These are phyloP conservation scores for Anniella stebbinsi DNA, from an alignment of 2,797 vertebrate genomes.

Conservation along the genomic window DNA sequence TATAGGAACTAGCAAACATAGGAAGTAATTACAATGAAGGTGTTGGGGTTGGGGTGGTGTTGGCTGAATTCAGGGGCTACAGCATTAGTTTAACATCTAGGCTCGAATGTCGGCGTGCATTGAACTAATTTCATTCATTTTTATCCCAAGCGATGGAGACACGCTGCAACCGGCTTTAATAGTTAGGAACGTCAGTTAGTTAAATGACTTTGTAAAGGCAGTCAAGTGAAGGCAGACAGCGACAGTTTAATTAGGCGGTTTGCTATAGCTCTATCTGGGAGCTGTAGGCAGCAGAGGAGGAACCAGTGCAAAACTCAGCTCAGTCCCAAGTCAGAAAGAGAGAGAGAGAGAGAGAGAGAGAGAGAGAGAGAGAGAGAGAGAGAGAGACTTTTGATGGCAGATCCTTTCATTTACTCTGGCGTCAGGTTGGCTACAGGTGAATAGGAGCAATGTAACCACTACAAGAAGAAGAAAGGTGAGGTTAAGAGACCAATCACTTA, in stretches of 20 bases:
- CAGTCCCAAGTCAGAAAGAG: slow-evolving; percentile 57
- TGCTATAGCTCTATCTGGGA: slow-evolving; percentile 81
- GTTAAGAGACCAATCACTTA: slow-evolving; percentile 82
- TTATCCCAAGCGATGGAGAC: slow-evolving; percentile 78
- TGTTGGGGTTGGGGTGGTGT: background rate
- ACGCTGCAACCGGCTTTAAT: slow-evolving; percentile 73
- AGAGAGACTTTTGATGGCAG: slow-evolving; percentile 75
- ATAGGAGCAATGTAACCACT: slow-evolving; percentile 64
- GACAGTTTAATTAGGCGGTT: slow-evolving; percentile 84
- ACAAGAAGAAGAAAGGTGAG: slow-evolving; percentile 76
- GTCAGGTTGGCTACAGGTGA: slow-evolving; percentile 86
- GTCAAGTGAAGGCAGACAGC: slow-evolving; percentile 79
- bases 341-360: slow-evolving; percentile 34
- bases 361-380: slow-evolving; percentile 53
- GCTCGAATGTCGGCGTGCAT: slow-evolving; percentile 78
- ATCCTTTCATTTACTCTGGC: slow-evolving; percentile 80
- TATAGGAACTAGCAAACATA: slow-evolving; percentile 80
- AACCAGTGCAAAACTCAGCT: slow-evolving; percentile 72
- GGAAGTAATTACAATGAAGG: slow-evolving; percentile 79
- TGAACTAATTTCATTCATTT: slow-evolving; percentile 79
- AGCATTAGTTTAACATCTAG: slow-evolving; percentile 76
- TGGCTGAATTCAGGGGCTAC: slow-evolving; percentile 78
- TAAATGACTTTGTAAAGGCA: slow-evolving; percentile 80
- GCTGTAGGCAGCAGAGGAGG: slow-evolving; percentile 78
- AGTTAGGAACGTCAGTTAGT: slow-evolving; percentile 82